A percentile compares a stretch with the other conserved stretches of the same genome.
These are phyloP conservation scores for Salminus brasiliensis DNA, from an alignment of 2,113 vertebrate genomes.

Conservation along the genomic window DNA sequence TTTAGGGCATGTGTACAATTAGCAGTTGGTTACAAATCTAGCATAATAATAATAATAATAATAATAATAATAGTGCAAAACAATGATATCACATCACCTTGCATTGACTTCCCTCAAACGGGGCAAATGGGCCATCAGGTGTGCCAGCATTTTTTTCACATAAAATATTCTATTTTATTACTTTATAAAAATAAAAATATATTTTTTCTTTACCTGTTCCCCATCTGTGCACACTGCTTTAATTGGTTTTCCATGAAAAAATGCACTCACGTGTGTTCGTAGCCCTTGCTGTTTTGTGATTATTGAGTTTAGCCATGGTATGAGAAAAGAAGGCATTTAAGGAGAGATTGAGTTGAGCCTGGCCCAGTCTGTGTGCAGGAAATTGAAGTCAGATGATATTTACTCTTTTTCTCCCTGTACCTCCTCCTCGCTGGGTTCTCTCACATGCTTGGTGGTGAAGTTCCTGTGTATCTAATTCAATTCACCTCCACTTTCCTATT, in stretches of 20 bases:
- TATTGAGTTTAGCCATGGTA: not conserved
- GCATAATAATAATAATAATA: no score
- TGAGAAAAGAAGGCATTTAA: slow-evolving; percentile 10
- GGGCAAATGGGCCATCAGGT: no score
- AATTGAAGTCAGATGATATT: slow-evolving; percentile 70
- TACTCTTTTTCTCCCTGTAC: slow-evolving; percentile 16
- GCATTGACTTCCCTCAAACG: no score
- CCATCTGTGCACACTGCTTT: not conserved
- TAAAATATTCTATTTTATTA: not conserved
- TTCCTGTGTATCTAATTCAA: slow-evolving; percentile 34
- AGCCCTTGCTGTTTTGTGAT: not conserved
- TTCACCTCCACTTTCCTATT: slow-evolving; percentile 3
- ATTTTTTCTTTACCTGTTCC: not conserved
- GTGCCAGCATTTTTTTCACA: not conserved
- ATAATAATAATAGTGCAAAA: no score
- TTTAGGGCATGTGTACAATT: no score
- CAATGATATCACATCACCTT: no score
- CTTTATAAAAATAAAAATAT: no score
- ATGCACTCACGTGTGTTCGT: not conserved
- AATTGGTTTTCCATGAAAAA: not conserved
- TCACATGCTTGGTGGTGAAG: slow-evolving; percentile 12
- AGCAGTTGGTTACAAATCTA: no score
- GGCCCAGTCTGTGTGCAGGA: slow-evolving; percentile 13
- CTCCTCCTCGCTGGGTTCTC: not conserved
- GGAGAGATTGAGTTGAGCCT: slow-evolving; percentile 17